Evolutionary conservation across 2,113 vertebrate genomes (phyloP).

Genomic region (Bos javanicus): DNA sequence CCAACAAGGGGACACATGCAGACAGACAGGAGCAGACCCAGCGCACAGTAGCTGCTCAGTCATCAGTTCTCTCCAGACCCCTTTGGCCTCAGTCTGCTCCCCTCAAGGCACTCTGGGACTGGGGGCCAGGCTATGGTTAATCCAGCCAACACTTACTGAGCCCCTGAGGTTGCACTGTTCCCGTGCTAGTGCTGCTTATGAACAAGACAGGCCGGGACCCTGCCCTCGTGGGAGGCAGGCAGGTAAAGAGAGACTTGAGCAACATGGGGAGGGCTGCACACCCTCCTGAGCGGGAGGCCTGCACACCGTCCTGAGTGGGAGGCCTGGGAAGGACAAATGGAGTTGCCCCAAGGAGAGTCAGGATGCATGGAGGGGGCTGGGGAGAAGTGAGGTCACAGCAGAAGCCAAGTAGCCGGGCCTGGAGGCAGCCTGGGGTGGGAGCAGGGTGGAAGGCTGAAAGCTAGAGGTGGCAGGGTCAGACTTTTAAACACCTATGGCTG

Average conservation of each 20-base stretch:
- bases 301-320: background rate
- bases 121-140: background rate
- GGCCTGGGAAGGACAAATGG: background rate
- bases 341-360: background rate
- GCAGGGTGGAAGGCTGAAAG: background rate
- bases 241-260: background rate
- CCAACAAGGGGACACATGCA: rapidly evolving
- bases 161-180: rapidly evolving
- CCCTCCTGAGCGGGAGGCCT: background rate
- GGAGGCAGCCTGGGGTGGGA: background rate
- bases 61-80: background rate
- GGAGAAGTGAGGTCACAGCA: background rate
- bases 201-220: background rate
- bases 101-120: background rate
- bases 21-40: rapidly evolving
- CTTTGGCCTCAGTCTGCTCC: background rate
- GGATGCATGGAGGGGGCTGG: background rate
- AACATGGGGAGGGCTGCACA: too few species aligned
- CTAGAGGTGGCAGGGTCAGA: background rate
- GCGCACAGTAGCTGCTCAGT: rapidly evolving
- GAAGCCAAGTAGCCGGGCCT: rapidly evolving
- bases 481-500: background rate
- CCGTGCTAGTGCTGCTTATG: rapidly evolving
- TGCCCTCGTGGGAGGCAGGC: background rate
- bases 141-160: background rate